These are phyloP conservation scores for Globodera rostochiensis DNA, from an alignment of 1,140 invertebrate species.

Conservation along the genomic window DNA sequence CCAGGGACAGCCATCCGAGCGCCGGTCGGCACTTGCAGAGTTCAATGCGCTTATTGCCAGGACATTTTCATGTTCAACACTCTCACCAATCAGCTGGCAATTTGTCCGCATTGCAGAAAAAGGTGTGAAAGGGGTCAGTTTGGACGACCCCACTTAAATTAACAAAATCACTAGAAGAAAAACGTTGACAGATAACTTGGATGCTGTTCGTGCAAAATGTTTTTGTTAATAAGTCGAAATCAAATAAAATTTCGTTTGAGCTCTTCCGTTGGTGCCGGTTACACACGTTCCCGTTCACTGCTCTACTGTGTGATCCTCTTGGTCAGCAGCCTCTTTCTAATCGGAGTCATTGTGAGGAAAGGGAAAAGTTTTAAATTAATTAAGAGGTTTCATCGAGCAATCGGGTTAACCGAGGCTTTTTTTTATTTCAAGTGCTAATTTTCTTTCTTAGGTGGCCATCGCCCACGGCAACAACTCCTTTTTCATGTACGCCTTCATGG, in stretches of 20 bases:
- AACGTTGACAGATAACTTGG: neutral
- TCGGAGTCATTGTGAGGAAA: constrained; percentile 45
- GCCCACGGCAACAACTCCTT: constrained; percentile 7
- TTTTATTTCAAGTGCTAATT: neutral
- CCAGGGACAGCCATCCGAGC: constrained; percentile 64
- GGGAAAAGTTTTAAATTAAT: neutral
- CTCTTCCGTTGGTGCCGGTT: constrained; percentile 45
- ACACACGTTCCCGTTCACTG: constrained; percentile 43
- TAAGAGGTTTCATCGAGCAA: too few relatives aligned
- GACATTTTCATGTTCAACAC: constrained; percentile 79
- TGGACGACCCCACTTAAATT: neutral
- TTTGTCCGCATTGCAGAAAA: constrained; percentile 61
- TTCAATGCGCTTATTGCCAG: constrained; percentile 88
- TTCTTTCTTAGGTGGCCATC: constrained; percentile 34
- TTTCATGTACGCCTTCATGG: constrained; percentile 33
- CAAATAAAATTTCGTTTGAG: constrained; percentile 25
- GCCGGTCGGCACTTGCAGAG: constrained; percentile 88
- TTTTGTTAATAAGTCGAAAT: neutral
- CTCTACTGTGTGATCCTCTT: constrained; percentile 38
- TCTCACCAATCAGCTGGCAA: constrained; percentile 82
- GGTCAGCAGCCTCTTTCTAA: constrained; percentile 25
- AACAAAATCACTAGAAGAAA: too few relatives aligned
- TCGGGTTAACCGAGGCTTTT: neutral
- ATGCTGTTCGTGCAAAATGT: neutral
- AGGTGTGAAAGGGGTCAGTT: constrained; percentile 32